Conservation (phyloP, 2,113 vertebrate genomes). For the Sceloporus tristichus region DNA sequence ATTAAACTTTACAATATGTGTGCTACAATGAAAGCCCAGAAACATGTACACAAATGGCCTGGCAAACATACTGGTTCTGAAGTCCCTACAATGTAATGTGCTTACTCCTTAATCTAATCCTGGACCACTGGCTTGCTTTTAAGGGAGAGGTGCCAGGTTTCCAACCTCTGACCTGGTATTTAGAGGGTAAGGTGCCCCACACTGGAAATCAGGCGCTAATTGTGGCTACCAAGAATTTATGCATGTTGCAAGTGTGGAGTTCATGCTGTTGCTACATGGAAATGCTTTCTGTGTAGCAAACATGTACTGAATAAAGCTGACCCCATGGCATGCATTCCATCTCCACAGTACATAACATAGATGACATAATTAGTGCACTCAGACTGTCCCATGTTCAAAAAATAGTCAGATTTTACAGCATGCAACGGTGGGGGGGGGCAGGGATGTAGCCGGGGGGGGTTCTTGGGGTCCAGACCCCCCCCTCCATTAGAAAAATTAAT, state of each 20-base stretch:
- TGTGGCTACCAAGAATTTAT: not conserved
- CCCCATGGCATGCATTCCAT: not conserved
- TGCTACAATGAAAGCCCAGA: not conserved
- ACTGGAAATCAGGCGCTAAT: not conserved
- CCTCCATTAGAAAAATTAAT: too few relatives aligned
- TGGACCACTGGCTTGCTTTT: constrained; percentile 6
- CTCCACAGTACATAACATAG: not conserved
- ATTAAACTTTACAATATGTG: not conserved
- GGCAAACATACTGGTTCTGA: not conserved
- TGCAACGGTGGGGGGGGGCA: too few relatives aligned
- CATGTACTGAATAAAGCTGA: too few relatives aligned
- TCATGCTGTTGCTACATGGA: not conserved
- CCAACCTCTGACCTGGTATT: not conserved
- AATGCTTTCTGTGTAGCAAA: not conserved
- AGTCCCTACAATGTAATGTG: not conserved
- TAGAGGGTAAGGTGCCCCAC: not conserved
- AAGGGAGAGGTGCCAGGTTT: not conserved
- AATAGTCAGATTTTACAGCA: not conserved
- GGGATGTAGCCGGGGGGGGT: too few relatives aligned
- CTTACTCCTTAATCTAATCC: constrained; percentile 3
- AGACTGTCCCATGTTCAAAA: not conserved
- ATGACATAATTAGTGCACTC: not conserved
- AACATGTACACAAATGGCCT: not conserved
- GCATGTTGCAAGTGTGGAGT: not conserved
- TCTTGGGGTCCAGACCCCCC: too few relatives aligned